phyloP scores from a whole-genome alignment of 2,113 vertebrate genomes.

The Scytalopus superciliaris region DNA sequence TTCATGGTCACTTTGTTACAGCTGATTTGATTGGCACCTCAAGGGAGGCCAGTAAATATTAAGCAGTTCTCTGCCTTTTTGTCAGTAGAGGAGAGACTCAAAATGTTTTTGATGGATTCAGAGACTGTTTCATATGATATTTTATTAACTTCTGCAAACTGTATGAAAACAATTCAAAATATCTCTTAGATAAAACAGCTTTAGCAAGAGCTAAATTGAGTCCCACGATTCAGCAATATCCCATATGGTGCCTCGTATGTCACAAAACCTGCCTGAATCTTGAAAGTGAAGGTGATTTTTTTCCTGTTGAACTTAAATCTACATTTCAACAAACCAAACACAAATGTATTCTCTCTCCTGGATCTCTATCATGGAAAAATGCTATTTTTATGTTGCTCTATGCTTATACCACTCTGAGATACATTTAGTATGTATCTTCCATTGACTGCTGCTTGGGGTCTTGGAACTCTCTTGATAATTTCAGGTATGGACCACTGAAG shows the following conservation, averaged over 20 bases:
- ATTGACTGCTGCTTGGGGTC: neutral
- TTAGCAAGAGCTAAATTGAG: conserved; percentile 37
- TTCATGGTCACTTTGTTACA: conserved; percentile 10
- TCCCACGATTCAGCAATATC: neutral
- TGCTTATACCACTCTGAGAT: neutral
- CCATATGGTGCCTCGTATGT: conserved; percentile 42
- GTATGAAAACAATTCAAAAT: conserved; percentile 60
- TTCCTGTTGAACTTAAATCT: neutral
- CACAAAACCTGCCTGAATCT: conserved; percentile 38
- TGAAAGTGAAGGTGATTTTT: neutral
- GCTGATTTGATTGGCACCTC: conserved; percentile 29
- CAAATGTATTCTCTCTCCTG: neutral
- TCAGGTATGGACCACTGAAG: conserved; percentile 17
- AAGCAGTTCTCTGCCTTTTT: neutral
- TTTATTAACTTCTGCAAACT: conserved; percentile 55
- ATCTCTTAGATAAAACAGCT: conserved; percentile 45
- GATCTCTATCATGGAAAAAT: neutral
- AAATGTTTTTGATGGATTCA: conserved; percentile 37
- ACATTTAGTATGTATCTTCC: conserved; percentile 18
- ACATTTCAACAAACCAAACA: neutral
- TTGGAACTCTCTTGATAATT: conserved; percentile 30
- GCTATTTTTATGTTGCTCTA: neutral
- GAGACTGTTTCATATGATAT: conserved; percentile 34
- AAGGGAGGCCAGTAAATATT: conserved; percentile 2
- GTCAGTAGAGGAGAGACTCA: neutral